Percentiles rank a stretch among this genome's conserved stretches.
These are phyloP conservation scores for Enteromius afrohamiltoni DNA, from an alignment of 2,797 vertebrate species.

Conservation along the genomic window DNA sequence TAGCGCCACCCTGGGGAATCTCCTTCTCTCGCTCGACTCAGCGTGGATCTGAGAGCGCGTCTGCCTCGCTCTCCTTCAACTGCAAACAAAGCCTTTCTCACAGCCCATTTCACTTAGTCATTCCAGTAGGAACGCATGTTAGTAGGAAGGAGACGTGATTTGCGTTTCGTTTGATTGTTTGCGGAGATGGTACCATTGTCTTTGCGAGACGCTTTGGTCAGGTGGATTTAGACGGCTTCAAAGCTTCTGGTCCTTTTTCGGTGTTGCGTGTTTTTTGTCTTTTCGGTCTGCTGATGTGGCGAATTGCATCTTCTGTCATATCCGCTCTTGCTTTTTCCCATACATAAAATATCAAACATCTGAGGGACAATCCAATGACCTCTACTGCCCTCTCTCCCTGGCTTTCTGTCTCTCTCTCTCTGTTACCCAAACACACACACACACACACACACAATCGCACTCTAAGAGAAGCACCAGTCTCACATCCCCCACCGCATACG, in stretches of 20 bases:
- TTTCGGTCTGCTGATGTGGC: conserved; percentile 76
- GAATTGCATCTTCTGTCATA: conserved; percentile 88
- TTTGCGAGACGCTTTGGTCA: conserved; percentile 24
- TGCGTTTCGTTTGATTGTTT: conserved; percentile 12
- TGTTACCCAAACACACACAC: conserved; percentile 67
- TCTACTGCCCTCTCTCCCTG: conserved; percentile 89
- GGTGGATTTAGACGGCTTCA: conserved; percentile 48
- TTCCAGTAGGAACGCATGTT: conserved; percentile 48
- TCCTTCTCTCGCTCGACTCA: conserved; percentile 61
- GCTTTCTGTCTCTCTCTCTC: conserved; percentile 66
- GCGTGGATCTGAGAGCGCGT: conserved; percentile 65
- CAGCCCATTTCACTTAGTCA: conserved; percentile 61
- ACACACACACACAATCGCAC: conserved; percentile 54
- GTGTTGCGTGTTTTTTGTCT: conserved; percentile 67
- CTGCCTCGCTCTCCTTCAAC: conserved; percentile 60
- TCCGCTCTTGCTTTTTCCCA: conserved; percentile 83
- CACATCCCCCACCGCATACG: conserved; percentile 88
- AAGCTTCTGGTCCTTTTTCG: conserved; percentile 62
- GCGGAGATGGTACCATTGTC: conserved; percentile 53
- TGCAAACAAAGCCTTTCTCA: conserved; percentile 65
- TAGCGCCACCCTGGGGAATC: conserved; percentile 75
- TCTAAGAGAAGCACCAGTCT: conserved; percentile 65
- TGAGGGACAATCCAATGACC: conserved; percentile 98
- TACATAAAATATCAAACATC: conserved; percentile 97
- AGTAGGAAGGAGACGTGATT: neutral